Percentiles rank a stretch among this genome's conserved stretches.
Conservation (phyloP, 2,888 invertebrate genomes). For the Agonopterix heracliana region DNA sequence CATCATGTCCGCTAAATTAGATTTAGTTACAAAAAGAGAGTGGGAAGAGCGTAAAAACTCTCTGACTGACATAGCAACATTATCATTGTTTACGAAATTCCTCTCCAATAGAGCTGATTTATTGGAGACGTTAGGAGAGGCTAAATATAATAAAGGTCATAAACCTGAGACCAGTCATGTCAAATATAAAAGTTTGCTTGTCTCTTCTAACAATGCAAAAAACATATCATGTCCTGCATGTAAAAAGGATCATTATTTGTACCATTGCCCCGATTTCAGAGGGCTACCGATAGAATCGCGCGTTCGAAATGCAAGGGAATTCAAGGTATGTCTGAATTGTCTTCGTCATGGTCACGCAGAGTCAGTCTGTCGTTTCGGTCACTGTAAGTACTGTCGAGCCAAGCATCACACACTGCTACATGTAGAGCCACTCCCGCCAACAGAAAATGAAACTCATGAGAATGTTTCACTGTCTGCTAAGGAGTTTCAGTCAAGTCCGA, state of each 20-base stretch:
- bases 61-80: conserved; percentile 4
- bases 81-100: conserved; percentile 9
- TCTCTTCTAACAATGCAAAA: too few relatives aligned
- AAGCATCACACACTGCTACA: conserved; percentile 1
- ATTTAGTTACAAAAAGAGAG: conserved; percentile 10
- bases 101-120: too few relatives aligned
- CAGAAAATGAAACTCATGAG: background rate
- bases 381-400: background rate
- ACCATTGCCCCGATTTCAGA: background rate
- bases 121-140: too few relatives aligned
- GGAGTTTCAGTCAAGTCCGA: background rate
- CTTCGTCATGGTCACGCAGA: background rate
- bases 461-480: background rate
- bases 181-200: too few relatives aligned
- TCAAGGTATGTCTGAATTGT: conserved; percentile 1
- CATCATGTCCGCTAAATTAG: conserved; percentile 14
- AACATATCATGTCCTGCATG: too few relatives aligned
- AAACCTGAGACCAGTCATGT: too few relatives aligned
- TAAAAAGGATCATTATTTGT: background rate
- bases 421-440: background rate
- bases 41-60: conserved; percentile 15
- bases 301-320: background rate
- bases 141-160: too few relatives aligned
- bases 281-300: background rate
- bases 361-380: background rate